Evolutionary conservation across 2,113 vertebrate species (phyloP), one percentile per base, ranked within the genome.

Genomic region (Myiozetetes cayanensis): DNA sequence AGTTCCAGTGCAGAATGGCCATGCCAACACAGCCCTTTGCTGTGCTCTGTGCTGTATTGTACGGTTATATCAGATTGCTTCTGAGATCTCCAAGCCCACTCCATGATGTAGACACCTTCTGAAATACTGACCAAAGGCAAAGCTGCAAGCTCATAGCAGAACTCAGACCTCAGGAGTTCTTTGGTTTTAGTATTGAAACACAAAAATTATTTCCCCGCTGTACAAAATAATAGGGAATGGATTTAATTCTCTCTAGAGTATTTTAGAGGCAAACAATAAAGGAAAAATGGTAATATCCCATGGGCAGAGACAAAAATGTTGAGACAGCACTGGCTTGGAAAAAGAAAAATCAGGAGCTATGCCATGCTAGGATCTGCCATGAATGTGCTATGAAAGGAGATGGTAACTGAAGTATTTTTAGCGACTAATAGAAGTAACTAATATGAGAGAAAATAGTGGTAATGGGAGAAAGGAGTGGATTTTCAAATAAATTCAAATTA

Each of bases 81-180:
- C 53, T 81, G 49, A 63, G 23, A 20, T 77, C 8, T 67, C 37
- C 49, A 43, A 17, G 18, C 14, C 12, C 22, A 22, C 27, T n/a
- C 30, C 2, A 0, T 25, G 46, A 49, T 44, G 25, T 46, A 49
- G 65, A n/a, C 19, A 33, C 1, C 0, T 43, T 55, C 59, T 43
- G 35, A 90, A 87, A 81, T 14, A 33, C 11, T 35, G 27, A 66
- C 14, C 0, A 0, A 82, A 83, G 52, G 9, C 24, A 23, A 46
- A 15, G 9, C 22, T 35, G 20, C 50, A 46, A 76, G 30, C 41
- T 76, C 12, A 16, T 4, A 63, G 21, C 31, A 49, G 53, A 76
- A 68, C 14, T 23, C 25, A n/a, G 39, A 72, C 41, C 27, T 61
- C 81, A 73, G 47, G 27, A 62, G 27, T 59, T 68, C 19, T 61